Base-by-base conservation (phyloP, 2,888 invertebrate genomes). In the Drosophila fungiperda region DNA sequence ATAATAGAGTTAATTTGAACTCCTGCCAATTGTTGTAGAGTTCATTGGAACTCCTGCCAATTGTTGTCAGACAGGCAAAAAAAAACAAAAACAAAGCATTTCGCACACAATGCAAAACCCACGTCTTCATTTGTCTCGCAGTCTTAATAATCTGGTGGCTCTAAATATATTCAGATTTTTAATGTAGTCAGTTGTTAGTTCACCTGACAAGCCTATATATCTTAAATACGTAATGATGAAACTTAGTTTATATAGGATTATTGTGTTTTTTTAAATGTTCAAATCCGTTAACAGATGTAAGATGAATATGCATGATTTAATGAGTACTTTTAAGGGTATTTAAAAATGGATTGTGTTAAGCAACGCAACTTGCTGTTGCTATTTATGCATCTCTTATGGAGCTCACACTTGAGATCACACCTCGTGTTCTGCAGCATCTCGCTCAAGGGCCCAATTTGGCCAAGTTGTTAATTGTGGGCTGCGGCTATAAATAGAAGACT, bases 401-500 rank as follows among this genome's bases (percentile, higher is more conserved):
- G 42, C 67, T 65, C 65, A 80, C 66, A 76, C 54, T 58, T 63
- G 55, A 74, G 65, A 38, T 74, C 68, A 65, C 79, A 73, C 74
- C 68, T 76, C 74, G 65, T 73, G 59, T 65, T 38, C 48, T 73
- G 60, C 53, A 67, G 66, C 58, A 60, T 53, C 63, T 81, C 57
- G 60, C 72, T 57, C 67, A 57, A 64, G 67, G 70, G 71, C 66
- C 36, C 48, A 49, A 50, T 55, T 54, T 76, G 67, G 68, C 50
- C 63, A 63, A 66, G 55, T 70, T 49, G 62, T 64, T 54, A 57
- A 68, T 61, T 58, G 53, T 50, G 26, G n/a, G 23, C 54, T 49
- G 40, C 33, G 40, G 45, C 78, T 87, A 87, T 77, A 73, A 77
- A 83, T 83, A 82, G 74, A 57, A 49, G n/a, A 35, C 45, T 45